Conservation (phyloP, 2,113 vertebrate species). For the Marmota monax region DNA sequence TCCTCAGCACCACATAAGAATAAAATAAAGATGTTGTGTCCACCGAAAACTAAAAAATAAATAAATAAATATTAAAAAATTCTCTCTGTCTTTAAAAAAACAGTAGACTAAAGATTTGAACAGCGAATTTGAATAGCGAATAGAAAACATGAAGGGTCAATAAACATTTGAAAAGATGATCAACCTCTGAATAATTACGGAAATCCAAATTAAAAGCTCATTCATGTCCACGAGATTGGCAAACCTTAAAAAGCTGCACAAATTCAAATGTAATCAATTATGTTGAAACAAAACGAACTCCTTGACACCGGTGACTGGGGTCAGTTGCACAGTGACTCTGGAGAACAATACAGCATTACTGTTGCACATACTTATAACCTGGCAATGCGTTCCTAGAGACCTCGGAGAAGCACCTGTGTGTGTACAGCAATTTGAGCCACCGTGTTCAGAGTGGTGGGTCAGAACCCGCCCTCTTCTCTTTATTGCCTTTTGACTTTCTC, state of each 20-base stretch:
- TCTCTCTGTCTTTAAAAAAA: background rate
- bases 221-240: background rate
- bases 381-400: background rate
- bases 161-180: slow-evolving; percentile 28
- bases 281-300: background rate
- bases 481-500: background rate
- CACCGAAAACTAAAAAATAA: no score
- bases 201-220: slow-evolving; percentile 34
- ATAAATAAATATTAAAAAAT: no score
- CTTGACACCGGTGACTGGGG: background rate
- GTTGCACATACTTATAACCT: background rate
- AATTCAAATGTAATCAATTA: background rate
- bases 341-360: background rate
- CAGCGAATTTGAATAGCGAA: background rate
- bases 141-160: slow-evolving; percentile 18
- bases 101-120: background rate
- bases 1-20: no score
- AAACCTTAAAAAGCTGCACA: background rate
- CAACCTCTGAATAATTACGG: slow-evolving; percentile 2
- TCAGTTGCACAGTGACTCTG: background rate
- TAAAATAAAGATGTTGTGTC: no score
- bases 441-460: background rate
- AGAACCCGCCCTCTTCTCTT: background rate
- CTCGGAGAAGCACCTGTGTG: background rate
- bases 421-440: background rate